Evolutionary conservation across 1,140 invertebrate species (phyloP).

Genomic region (Pygmarrhopalites habei): DNA sequence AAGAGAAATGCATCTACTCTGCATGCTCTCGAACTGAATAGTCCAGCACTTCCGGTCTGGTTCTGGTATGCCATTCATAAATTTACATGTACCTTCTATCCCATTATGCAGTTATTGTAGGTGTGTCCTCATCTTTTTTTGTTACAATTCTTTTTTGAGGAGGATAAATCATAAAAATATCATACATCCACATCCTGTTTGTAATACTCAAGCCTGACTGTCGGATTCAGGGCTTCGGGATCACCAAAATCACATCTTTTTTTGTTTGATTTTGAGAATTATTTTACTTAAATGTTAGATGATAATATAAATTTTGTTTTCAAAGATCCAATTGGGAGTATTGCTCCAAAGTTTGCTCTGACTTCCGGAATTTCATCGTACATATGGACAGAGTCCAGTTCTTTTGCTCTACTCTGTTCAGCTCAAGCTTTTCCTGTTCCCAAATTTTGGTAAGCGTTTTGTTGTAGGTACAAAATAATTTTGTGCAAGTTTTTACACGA

Average conservation of each 20-base stretch:
- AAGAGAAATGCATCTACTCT: too few relatives aligned
- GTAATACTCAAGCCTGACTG: too few relatives aligned
- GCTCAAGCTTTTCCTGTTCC: slow-evolving; percentile 65
- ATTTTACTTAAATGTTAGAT: too few relatives aligned
- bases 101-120: not conserved
- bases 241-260: too few relatives aligned
- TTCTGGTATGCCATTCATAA: not conserved
- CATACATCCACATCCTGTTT: too few relatives aligned
- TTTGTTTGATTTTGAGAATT: too few relatives aligned
- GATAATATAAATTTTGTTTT: too few relatives aligned
- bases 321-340: slow-evolving; percentile 56
- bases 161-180: too few relatives aligned
- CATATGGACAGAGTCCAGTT: slow-evolving; percentile 39
- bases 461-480: slow-evolving; percentile 19
- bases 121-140: not conserved
- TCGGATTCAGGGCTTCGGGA: too few relatives aligned
- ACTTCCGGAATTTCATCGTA: slow-evolving; percentile 45
- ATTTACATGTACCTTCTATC: not conserved
- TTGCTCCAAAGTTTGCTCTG: slow-evolving; percentile 52
- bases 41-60: not conserved
- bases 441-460: slow-evolving; percentile 56
- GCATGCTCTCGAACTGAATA: too few relatives aligned
- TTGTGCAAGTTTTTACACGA: not conserved
- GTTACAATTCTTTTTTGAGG: too few relatives aligned
- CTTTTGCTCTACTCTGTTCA: slow-evolving; percentile 56